Percentiles rank a stretch among this genome's conserved stretches.
Conservation (phyloP, 2,113 vertebrate species). For the Myocastor coypus region DNA sequence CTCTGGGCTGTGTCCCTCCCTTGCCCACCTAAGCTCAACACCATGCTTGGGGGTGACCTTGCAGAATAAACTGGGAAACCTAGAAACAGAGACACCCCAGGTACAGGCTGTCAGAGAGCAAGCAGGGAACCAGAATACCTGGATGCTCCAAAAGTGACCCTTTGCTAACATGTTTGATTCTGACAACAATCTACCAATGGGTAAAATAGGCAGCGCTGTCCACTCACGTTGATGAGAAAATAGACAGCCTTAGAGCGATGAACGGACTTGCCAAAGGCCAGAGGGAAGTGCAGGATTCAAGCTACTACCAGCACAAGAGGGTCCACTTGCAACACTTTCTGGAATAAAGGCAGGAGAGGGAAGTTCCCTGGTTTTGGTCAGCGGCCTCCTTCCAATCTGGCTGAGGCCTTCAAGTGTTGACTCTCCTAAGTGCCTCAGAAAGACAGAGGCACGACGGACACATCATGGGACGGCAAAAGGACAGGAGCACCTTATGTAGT, state of each 20-base stretch:
- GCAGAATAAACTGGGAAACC: background rate
- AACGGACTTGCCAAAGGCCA: background rate
- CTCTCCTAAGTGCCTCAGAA: background rate
- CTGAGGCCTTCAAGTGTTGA: background rate
- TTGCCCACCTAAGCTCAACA: background rate
- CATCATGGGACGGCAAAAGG: fast-evolving
- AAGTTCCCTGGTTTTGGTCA: background rate
- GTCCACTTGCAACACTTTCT: background rate
- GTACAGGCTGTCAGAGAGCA: background rate
- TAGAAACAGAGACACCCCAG: background rate
- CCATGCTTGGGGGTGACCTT: background rate
- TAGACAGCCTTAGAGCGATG: background rate
- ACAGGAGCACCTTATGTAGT: background rate
- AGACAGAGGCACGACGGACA: background rate
- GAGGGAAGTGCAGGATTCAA: background rate
- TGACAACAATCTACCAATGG: background rate
- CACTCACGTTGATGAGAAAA: background rate
- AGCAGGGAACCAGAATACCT: background rate
- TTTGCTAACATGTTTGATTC: background rate
- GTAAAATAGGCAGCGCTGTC: background rate
- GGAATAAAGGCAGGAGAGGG: background rate
- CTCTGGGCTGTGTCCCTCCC: background rate
- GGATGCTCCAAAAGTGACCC: background rate
- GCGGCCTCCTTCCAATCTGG: background rate
- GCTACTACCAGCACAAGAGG: background rate